Percentiles rank a stretch among this genome's conserved stretches.
phyloP scores from a whole-genome alignment of 2,797 vertebrate genomes.

The Vespertilio murinus region DNA sequence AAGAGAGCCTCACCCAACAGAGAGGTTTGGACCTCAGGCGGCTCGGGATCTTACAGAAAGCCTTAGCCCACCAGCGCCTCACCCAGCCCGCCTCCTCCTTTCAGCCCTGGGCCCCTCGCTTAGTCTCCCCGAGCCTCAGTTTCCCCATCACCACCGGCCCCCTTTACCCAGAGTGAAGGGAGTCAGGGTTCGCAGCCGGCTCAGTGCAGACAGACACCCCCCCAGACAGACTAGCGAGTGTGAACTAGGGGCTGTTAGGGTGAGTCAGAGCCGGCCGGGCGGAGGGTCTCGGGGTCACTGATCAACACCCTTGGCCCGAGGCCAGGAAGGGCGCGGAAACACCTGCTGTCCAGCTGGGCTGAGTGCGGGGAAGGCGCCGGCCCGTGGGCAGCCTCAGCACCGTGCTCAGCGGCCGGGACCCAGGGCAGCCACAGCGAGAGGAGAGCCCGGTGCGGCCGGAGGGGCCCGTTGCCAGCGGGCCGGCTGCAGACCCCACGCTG shows the following conservation, averaged over 20 bases:
- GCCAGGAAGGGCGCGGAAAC: background rate
- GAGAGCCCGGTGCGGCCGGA: accelerated
- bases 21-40: background rate
- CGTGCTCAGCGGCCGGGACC: background rate
- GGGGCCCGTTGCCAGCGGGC: background rate
- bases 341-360: accelerated
- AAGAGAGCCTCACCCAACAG: accelerated
- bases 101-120: accelerated
- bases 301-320: accelerated
- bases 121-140: background rate
- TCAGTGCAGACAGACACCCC: background rate
- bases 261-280: too few relatives aligned
- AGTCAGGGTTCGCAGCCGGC: background rate
- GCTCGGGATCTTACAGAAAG: accelerated
- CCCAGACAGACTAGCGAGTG: background rate
- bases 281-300: background rate
- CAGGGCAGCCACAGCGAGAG: background rate
- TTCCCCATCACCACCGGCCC: background rate
- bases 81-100: background rate
- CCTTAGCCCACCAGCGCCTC: background rate
- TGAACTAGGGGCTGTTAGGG: accelerated
- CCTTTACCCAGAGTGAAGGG: accelerated
- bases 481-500: too few relatives aligned
- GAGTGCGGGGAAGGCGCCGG: background rate
- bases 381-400: background rate